Percentiles rank a stretch among this genome's conserved stretches.
Conservation (phyloP, 1,140 invertebrate species). For the Diorhabda carinulata region DNA sequence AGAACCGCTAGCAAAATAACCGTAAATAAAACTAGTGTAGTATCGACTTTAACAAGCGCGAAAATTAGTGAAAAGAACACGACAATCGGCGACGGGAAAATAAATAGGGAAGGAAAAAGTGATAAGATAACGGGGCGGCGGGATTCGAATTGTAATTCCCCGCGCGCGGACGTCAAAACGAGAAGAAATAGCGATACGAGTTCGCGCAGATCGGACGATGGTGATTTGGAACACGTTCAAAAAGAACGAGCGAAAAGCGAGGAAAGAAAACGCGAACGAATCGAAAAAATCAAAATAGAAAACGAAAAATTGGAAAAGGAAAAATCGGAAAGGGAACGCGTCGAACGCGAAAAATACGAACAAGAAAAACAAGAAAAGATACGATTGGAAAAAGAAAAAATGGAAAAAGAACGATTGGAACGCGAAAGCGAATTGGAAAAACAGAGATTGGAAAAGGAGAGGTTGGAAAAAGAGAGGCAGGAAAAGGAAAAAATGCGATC, state of each 20-base stretch:
- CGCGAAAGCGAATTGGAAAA: conserved; percentile 41
- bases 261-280: conserved; percentile 46
- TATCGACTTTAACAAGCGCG: conserved; percentile 26
- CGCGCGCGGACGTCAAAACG: conserved; percentile 40
- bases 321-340: conserved; percentile 42
- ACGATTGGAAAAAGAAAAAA: conserved; percentile 46
- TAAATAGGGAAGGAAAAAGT: conserved; percentile 26
- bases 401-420: conserved; percentile 41
- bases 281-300: conserved; percentile 49
- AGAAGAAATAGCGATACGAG: conserved; percentile 46
- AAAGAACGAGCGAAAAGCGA: conserved; percentile 41
- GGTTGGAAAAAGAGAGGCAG: conserved; percentile 37
- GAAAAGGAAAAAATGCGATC: conserved; percentile 41
- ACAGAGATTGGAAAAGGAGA: conserved; percentile 45
- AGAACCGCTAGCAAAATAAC: conserved; percentile 50
- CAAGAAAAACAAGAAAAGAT: conserved; percentile 51
- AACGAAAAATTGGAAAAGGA: conserved; percentile 50
- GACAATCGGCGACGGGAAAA: conserved; percentile 28
- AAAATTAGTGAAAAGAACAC: conserved; percentile 32
- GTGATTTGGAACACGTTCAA: conserved; percentile 31
- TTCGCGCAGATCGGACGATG: conserved; percentile 32
- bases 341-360: conserved; percentile 43
- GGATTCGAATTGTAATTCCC: conserved; percentile 38
- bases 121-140: conserved; percentile 37
- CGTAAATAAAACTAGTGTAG: conserved; percentile 45